These are phyloP conservation scores for Paguma larvata DNA, from an alignment of 2,797 vertebrate genomes.

Conservation along the genomic window DNA sequence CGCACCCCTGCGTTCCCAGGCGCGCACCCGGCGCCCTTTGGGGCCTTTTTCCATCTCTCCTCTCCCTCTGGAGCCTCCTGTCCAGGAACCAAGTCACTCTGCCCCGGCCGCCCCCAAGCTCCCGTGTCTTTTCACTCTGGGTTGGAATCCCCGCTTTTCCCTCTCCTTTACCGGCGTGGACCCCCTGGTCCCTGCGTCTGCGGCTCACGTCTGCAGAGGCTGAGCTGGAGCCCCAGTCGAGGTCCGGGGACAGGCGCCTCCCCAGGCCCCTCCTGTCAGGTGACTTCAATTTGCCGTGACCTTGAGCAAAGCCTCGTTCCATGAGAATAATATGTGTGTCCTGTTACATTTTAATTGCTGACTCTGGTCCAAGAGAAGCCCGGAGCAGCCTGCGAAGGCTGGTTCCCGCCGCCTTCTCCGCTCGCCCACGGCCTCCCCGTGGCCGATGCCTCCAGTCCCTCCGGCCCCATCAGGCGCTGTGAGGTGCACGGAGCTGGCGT, in stretches of 20 bases:
- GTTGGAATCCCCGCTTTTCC: not conserved
- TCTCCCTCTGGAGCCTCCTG: not conserved
- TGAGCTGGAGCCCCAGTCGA: accelerated
- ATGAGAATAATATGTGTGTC: not conserved
- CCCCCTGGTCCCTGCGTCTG: not conserved
- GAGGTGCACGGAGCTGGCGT: accelerated
- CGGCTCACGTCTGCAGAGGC: not conserved
- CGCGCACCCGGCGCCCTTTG: accelerated
- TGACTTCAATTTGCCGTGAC: slow-evolving; percentile 18
- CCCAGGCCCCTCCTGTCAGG: not conserved
- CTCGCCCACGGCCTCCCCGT: accelerated
- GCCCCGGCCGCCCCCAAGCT: not conserved
- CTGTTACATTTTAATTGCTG: not conserved
- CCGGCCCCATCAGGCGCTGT: accelerated
- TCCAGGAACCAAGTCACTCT: not conserved
- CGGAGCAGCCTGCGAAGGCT: not conserved
- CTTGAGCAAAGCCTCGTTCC: not conserved
- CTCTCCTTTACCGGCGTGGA: not conserved
- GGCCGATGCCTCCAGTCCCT: accelerated
- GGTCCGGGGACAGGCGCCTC: not conserved
- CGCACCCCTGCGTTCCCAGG: not conserved
- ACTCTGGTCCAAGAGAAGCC: not conserved
- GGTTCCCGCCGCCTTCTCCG: no score
- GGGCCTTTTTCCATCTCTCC: not conserved
- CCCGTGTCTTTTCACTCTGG: not conserved